Conservation (phyloP, 2,113 vertebrate species). For the Clarias batrachus region DNA sequence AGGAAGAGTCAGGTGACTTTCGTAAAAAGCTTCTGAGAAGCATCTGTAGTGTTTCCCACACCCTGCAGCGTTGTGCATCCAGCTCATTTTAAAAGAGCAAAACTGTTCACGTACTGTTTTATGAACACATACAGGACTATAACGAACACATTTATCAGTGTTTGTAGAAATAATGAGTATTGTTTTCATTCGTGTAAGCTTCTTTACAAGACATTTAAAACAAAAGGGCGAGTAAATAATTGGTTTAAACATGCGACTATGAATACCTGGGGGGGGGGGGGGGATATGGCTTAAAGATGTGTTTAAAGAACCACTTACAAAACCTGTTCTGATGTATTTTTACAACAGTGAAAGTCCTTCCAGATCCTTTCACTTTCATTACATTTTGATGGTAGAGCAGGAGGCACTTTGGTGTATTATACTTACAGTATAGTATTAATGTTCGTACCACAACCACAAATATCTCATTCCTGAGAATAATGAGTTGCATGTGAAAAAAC, state of each 20-base stretch:
- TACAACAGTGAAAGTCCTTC: background rate
- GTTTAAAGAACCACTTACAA: background rate
- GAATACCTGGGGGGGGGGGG: too few relatives aligned
- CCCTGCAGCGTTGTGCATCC: background rate
- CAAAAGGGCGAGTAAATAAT: background rate
- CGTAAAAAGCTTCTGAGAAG: conserved; percentile 12
- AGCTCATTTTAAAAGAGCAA: background rate
- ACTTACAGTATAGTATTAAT: background rate
- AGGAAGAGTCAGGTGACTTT: conserved; percentile 7
- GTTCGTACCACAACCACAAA: background rate
- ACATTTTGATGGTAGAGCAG: background rate
- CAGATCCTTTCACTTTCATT: background rate
- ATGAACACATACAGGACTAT: background rate
- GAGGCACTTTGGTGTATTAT: background rate
- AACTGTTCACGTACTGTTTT: background rate
- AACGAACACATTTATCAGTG: background rate
- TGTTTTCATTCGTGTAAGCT: background rate
- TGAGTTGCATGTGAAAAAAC: background rate
- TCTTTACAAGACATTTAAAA: background rate
- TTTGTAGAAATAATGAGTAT: background rate
- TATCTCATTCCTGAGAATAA: background rate
- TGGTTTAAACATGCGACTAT: background rate
- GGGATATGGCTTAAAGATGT: background rate
- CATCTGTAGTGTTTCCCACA: conserved; percentile 18
- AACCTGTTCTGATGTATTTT: background rate